phyloP scores from a whole-genome alignment of 2,113 vertebrate species.

The Entelurus aequoreus region DNA sequence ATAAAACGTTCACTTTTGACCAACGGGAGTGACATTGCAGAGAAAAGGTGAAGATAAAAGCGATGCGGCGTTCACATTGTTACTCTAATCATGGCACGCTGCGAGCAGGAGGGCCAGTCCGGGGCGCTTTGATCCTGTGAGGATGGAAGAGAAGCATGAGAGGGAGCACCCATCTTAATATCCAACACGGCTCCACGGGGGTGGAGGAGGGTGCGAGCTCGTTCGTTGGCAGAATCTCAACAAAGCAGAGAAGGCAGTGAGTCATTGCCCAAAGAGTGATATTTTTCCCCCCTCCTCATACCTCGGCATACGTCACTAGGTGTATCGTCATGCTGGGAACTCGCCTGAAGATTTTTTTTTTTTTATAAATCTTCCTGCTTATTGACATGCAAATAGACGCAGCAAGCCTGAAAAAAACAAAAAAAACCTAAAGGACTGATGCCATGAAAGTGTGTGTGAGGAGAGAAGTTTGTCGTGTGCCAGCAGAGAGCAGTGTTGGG shows the following conservation, averaged over 20 bases:
- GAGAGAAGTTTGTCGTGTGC: conserved; percentile 30
- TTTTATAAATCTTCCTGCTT: neutral
- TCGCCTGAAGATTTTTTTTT: conserved; percentile 4
- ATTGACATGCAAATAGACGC: conserved; percentile 18
- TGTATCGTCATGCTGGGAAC: conserved; percentile 3
- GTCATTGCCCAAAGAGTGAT: neutral
- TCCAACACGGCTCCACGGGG: neutral
- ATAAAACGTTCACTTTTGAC: conserved; percentile 11
- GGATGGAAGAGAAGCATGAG: conserved; percentile 54
- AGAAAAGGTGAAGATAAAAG: conserved; percentile 59
- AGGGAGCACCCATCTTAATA: conserved; percentile 46
- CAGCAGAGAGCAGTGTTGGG: conserved; percentile 76
- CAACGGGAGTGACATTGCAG: conserved; percentile 43
- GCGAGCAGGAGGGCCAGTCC: conserved; percentile 53
- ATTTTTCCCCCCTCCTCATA: neutral
- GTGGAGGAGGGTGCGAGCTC: neutral
- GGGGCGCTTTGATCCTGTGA: conserved; percentile 68
- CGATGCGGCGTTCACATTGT: conserved; percentile 53
- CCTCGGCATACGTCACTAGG: conserved; percentile 1
- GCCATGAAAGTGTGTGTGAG: neutral
- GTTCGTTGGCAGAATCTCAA: conserved; percentile 12
- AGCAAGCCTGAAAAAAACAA: too few species aligned
- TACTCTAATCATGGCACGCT: conserved; percentile 53
- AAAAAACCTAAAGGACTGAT: neutral
- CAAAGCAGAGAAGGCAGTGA: conserved; percentile 10